Base-by-base conservation (phyloP, 2,888 invertebrate genomes). In the Coelopa pilipes region DNA sequence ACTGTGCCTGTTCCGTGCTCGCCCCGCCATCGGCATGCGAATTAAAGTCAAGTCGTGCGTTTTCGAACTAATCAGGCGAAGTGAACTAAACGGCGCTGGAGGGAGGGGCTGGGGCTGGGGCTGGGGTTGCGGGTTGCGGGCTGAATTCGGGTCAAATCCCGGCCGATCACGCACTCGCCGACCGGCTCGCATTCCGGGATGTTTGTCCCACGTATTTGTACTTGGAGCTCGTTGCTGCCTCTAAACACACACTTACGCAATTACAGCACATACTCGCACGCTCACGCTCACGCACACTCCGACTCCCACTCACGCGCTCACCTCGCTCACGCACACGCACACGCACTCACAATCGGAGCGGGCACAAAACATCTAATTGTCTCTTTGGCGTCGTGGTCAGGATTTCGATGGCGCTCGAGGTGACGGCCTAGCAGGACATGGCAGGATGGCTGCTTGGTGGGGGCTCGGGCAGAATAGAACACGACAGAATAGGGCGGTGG, bases 311-410 rank as follows among this genome's bases (percentile, higher is more conserved):
- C 53, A 53, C 53, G 10, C 53, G 15, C 13, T 2, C n/a, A 53
- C 53, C 13, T 53, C 15, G 10, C n/a, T 2, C 53, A 5, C 15
- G 10, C 53, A 4, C 13, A 53, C 53, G 4, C 53, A 7, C 5
- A 53, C 13, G 2, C 3, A 2, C 15, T 53, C 53, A 53, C 3
- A 53, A 53, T 53, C 53, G 13, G 24, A 62, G 34, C 13, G 12
- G 19, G 53, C 69, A 73, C 73, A 68, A 69, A 73, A 73, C 63
- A 69, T 63, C 69, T 69, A 73, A 73, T 73, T 69, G 62, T 59
- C 69, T 63, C 46, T 73, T 73, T 73, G 60, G 24, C 21, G 59
- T 53, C 9, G 19, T 21, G 34, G 50, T 34, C 50, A 62, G 50
- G 62, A 21, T 63, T 60, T 70, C 21, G 49, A 21, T 60, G 19